A percentile compares a stretch with the other conserved stretches of the same genome.
Evolutionary conservation across 2,797 vertebrate genomes (phyloP).

Genomic region (Phaenicophaeus curvirostris): DNA sequence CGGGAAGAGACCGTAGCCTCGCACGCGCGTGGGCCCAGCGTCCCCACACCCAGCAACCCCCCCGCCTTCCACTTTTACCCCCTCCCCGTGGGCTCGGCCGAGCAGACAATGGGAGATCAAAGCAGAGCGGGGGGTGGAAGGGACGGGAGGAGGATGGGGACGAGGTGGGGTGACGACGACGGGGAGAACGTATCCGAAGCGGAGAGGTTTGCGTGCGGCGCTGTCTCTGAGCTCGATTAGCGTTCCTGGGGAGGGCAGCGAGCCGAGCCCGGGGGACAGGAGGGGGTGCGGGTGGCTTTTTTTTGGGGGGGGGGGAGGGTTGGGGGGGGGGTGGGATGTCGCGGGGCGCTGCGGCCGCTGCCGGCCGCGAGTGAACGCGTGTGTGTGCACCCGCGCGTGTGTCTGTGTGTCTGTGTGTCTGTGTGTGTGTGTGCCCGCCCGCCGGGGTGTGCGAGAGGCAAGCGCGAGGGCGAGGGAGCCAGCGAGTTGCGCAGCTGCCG

Average conservation of each 20-base stretch:
- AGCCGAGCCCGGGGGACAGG: neutral
- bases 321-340: neutral
- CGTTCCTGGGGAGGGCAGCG: conserved; percentile 17
- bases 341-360: neutral
- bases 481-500: conserved; percentile 79
- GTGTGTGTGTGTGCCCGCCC: neutral
- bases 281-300: neutral
- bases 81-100: conserved; percentile 56
- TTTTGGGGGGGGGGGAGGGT: no score
- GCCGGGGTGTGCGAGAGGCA: neutral
- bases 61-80: neutral
- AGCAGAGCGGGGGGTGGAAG: neutral
- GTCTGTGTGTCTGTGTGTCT: neutral
- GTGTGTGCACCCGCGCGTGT: neutral
- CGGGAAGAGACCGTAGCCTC: neutral
- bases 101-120: conserved; percentile 68
- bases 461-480: conserved; percentile 65
- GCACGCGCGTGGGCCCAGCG: neutral
- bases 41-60: neutral
- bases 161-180: neutral
- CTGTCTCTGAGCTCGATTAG: conserved; percentile 49
- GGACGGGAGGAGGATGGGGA: conserved; percentile 16
- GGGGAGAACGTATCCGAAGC: conserved; percentile 5
- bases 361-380: neutral
- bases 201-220: conserved; percentile 12